Conservation (phyloP, 1,140 invertebrate species). For the Geopemphigus sp. region DNA sequence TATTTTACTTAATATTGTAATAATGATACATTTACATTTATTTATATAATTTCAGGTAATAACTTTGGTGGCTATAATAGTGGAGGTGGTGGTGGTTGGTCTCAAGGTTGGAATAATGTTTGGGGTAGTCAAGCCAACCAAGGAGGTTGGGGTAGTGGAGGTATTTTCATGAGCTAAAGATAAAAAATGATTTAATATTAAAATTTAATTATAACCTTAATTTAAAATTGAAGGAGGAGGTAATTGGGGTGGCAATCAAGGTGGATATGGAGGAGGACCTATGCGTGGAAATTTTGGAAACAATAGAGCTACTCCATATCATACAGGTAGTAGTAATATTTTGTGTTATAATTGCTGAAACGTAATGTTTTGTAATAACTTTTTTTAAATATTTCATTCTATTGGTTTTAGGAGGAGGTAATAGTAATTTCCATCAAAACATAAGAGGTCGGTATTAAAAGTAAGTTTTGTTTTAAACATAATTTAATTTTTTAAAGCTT, state of each 20-base stretch:
- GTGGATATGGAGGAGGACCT: conserved; percentile 50
- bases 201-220: not conserved
- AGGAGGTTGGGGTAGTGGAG: conserved; percentile 49
- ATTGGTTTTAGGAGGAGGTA: conserved; percentile 21
- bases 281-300: conserved; percentile 50
- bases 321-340: conserved; percentile 35
- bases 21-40: too few relatives aligned
- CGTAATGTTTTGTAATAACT: not conserved
- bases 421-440: conserved; percentile 43
- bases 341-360: not conserved
- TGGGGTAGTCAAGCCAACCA: conserved; percentile 51
- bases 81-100: conserved; percentile 52
- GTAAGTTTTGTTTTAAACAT: not conserved
- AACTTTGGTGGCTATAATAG: conserved; percentile 50
- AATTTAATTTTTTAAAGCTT: not conserved
- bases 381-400: not conserved
- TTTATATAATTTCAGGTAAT: conserved; percentile 22
- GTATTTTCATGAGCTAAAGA: not conserved
- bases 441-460: conserved; percentile 37
- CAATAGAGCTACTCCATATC: conserved; percentile 36
- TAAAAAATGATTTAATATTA: not conserved
- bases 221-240: conserved; percentile 15
- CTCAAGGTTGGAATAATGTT: conserved; percentile 52
- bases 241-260: conserved; percentile 48
- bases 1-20: not conserved